Base-by-base conservation (phyloP, 2,888 invertebrate species). In the Stenoptilia bipunctidactyla region DNA sequence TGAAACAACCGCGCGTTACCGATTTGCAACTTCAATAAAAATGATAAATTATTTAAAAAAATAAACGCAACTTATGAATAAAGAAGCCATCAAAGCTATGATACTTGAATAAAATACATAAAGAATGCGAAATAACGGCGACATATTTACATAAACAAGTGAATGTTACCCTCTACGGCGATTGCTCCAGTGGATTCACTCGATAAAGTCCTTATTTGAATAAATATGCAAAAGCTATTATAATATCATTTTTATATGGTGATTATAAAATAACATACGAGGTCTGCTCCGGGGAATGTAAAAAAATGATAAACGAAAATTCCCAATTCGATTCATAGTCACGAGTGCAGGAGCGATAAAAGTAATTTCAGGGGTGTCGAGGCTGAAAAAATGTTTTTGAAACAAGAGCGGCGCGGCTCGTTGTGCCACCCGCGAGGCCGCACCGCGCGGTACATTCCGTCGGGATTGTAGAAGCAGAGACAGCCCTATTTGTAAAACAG, bases 171-270 rank as follows among this genome's bases (percentile, higher is more conserved):
- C 30, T 30, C 6, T 30, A 8, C 12, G 30, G 30, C 30, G 3
- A 12, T 30, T 3, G 30, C 30, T n/a, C 30, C 10, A 30, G 6
- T 30, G 30, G 12, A 30, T 4, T 30, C 30, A 12, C n/a, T 30
- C 30, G 30, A 30, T 30, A 30, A 30, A 30, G 30, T n/a, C 30
- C 30, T 30, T 30, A 30, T 30, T 30, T 30, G 30, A 30, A 30
- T 30, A 30, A 30, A 30, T 30, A 12, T 12, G 30, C 30, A 12
- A 30, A 12, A 30, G 30, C 30, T 30, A 30, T 30, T 30, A 30
- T 10, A 30, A 30, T 30, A 30, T 30, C 30, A 30, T 30, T 30
- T 30, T 30, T 30, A 30, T 30, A 30, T 10, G 30, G 30, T 30
- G 30, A 30, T 30, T 30, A 30, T 30, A 12, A 12, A 30, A 30